Evolutionary conservation across 2,113 vertebrate species (phyloP).

Genomic region (Lipophrys pholis): DNA sequence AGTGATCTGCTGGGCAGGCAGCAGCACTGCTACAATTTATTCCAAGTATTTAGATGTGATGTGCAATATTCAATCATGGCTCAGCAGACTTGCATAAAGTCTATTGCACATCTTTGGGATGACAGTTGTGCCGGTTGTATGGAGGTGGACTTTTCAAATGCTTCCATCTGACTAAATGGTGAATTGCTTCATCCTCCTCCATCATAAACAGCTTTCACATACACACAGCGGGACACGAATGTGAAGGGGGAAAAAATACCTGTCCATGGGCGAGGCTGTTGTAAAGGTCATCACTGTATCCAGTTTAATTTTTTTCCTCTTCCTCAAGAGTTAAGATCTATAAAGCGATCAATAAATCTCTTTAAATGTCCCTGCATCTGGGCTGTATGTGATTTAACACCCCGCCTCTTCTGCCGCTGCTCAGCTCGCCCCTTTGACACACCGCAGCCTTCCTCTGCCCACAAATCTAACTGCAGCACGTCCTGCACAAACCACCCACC

Average conservation of each 20-base stretch:
- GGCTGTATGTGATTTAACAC: slow-evolving; percentile 77
- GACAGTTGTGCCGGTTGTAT: slow-evolving; percentile 33
- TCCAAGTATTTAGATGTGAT: slow-evolving; percentile 75
- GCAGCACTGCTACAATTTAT: slow-evolving; percentile 72
- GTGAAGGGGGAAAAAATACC: slow-evolving; percentile 26
- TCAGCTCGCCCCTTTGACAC: slow-evolving; percentile 40
- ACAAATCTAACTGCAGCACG: slow-evolving; percentile 52
- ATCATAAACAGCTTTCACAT: slow-evolving; percentile 47
- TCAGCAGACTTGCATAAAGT: slow-evolving; percentile 51
- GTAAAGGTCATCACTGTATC: slow-evolving; percentile 81
- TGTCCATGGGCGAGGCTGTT: slow-evolving; percentile 55
- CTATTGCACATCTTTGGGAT: slow-evolving; percentile 42
- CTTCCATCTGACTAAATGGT: slow-evolving; percentile 46
- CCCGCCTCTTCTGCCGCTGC: slow-evolving; percentile 47
- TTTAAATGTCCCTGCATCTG: slow-evolving; percentile 77
- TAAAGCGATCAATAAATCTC: slow-evolving; percentile 84
- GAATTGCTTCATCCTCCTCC: slow-evolving; percentile 30
- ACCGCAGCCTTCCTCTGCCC: slow-evolving; percentile 37
- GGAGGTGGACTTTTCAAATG: slow-evolving; percentile 38
- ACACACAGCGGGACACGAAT: slow-evolving; percentile 23
- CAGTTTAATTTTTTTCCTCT: slow-evolving; percentile 81
- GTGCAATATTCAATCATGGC: slow-evolving; percentile 62
- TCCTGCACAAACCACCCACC: slow-evolving; percentile 13
- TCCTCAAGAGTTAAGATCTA: slow-evolving; percentile 81
- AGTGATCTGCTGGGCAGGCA: slow-evolving; percentile 81